These are phyloP conservation scores for Drosophila emarginata DNA, from an alignment of 2,888 invertebrate species.

Conservation along the genomic window DNA sequence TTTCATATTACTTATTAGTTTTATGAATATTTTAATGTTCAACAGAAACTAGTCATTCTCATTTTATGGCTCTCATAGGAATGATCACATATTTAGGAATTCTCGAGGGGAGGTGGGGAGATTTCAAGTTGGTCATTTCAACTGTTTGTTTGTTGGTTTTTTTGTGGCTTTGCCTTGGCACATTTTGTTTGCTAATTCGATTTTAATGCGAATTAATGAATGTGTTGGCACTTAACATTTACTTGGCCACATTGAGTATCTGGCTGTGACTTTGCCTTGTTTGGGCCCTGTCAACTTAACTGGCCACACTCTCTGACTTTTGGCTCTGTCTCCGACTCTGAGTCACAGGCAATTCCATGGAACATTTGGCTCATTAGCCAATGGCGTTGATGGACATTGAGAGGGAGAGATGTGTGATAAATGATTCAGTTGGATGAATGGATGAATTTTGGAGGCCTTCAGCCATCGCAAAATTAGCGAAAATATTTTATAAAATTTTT, in stretches of 20 bases:
- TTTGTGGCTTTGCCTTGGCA: conserved; percentile 50
- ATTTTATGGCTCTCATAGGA: too few relatives aligned
- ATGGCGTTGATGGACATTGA: conserved; percentile 49
- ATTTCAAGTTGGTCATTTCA: conserved; percentile 27
- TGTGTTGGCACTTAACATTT: conserved; percentile 61
- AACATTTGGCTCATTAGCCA: conserved; percentile 69
- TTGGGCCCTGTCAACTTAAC: conserved; percentile 54
- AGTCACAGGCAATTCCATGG: conserved; percentile 28
- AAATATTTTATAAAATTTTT: background rate
- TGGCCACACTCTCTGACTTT: conserved; percentile 25
- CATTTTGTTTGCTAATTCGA: conserved; percentile 74
- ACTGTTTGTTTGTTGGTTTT: conserved; percentile 45
- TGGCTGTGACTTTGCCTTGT: conserved; percentile 9
- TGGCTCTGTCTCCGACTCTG: conserved; percentile 51
- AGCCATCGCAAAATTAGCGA: conserved; percentile 16
- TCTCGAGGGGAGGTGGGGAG: background rate
- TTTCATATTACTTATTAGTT: too few relatives aligned
- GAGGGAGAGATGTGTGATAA: conserved; percentile 60
- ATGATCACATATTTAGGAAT: too few relatives aligned
- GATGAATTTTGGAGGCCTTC: conserved; percentile 16
- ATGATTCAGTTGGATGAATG: conserved; percentile 61
- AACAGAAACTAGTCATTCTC: too few relatives aligned
- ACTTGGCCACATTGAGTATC: conserved; percentile 53
- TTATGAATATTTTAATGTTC: too few relatives aligned
- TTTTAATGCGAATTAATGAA: conserved; percentile 81